Percentiles rank a stretch among this genome's conserved stretches.
Conservation (phyloP, 1,140 invertebrate species). For the Drosophila pseudoobscura region DNA sequence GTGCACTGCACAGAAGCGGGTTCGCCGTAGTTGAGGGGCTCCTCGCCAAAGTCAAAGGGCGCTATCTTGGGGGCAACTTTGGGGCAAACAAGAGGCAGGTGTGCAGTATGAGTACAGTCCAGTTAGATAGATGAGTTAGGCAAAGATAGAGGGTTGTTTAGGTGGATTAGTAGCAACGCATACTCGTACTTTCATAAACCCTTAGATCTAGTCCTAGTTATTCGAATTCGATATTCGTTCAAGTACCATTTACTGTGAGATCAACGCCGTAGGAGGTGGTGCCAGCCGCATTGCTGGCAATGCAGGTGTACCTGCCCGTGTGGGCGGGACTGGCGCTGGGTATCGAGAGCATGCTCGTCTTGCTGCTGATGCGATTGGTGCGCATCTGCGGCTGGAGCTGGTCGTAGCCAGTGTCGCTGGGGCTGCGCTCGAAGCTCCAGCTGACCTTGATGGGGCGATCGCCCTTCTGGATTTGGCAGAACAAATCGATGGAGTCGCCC, state of each 20-base stretch:
- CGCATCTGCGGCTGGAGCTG: conserved; percentile 81
- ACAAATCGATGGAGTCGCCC: conserved; percentile 87
- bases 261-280: conserved; percentile 87
- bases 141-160: conserved; percentile 2
- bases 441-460: conserved; percentile 91
- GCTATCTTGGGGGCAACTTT: conserved; percentile 88
- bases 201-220: conserved; percentile 84
- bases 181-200: conserved; percentile 69
- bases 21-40: conserved; percentile 88
- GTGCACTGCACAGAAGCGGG: conserved; percentile 90
- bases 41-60: conserved; percentile 88
- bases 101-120: conserved; percentile 1
- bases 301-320: conserved; percentile 89
- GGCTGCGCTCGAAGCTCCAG: conserved; percentile 85
- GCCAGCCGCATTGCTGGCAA: conserved; percentile 90
- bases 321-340: conserved; percentile 85
- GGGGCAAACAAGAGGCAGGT: background rate
- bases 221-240: conserved; percentile 46
- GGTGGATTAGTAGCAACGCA: conserved; percentile 42
- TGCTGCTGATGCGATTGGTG: conserved; percentile 86
- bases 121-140: conserved; percentile 23
- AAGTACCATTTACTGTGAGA: conserved; percentile 83
- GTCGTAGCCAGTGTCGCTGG: conserved; percentile 67
- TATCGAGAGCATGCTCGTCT: conserved; percentile 87
- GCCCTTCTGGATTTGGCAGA: conserved; percentile 89